Base-by-base conservation (phyloP, 2,113 vertebrate species). In the Aptenodytes patagonicus region DNA sequence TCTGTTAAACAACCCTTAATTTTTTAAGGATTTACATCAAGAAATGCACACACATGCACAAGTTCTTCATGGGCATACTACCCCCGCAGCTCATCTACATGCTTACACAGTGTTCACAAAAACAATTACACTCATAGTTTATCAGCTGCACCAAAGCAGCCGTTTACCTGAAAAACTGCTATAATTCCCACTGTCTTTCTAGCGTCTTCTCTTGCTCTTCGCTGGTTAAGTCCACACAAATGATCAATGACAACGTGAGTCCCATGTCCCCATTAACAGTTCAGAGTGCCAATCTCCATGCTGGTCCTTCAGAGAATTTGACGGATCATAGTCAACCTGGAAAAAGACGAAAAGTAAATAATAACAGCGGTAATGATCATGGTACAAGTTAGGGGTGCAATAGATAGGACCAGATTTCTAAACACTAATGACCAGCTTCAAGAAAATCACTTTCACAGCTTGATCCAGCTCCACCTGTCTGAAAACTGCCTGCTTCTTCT, bases 221-320 rank as follows among this genome's bases (percentile, higher is more conserved):
- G 49, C 94, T 84, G 72, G 92, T 96, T 96, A 98, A 98, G 97
- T 98, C 98, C 98, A 98, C 97, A 93, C 93, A 95, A 98, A 92
- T 96, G 96, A 98, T 97, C 95, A 98, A 94, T 54, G 94, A 91
- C 95, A 95, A 95, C n/a, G 61, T 98, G 97, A 97, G 97, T 98
- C 98, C 98, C 98, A 99, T 99, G 98, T 98, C 98, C 98, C 96
- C 97, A 97, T 96, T 95, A 98, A 96, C 95, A 98, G 97, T 95
- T 90, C 95, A 83, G 96, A 96, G 87, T 28, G 93, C 87, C 97
- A 97, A 92, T 97, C 95, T 97, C 97, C 97, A 94, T 95, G 94
- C 95, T 90, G 93, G 76, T 96, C 93, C 97, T 97, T 97, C 92
- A 97, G 93, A 96, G 89, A 65, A 71, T 68, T 78, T 95, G 97